phyloP scores from a whole-genome alignment of 2,888 invertebrate genomes.

The Biston stratarius region DNA sequence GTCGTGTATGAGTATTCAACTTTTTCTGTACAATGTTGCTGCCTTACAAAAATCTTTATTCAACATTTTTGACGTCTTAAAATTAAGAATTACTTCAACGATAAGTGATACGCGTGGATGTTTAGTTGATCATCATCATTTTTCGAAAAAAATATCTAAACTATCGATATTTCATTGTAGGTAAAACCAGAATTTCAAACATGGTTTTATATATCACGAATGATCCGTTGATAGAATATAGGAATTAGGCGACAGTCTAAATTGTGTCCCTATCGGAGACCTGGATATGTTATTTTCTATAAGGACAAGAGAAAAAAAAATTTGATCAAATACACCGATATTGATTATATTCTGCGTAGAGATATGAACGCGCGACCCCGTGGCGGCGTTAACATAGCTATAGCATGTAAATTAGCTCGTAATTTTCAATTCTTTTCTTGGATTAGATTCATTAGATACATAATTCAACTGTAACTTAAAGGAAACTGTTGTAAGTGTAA shows the following conservation, averaged over 20 bases:
- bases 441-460: slow-evolving; percentile 6
- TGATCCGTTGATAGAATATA: slow-evolving; percentile 4
- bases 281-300: not conserved
- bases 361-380: not conserved
- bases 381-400: not conserved
- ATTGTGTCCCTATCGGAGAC: not conserved
- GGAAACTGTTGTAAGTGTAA: slow-evolving; percentile 6
- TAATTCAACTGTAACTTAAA: slow-evolving; percentile 2
- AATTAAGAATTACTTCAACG: no score
- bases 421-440: slow-evolving; percentile 18
- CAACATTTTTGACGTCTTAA: no score
- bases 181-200: no score
- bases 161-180: no score
- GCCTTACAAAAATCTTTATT: no score
- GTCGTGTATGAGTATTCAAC: no score
- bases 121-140: no score
- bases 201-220: not conserved
- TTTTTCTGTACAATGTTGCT: no score
- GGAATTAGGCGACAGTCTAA: not conserved
- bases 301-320: not conserved
- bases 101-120: no score
- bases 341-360: not conserved
- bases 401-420: slow-evolving; percentile 31
- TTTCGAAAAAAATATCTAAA: no score
- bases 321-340: not conserved